These are phyloP conservation scores for Noctuana brunneofusca DNA, from an alignment of 2,888 invertebrate genomes.

Conservation along the genomic window DNA sequence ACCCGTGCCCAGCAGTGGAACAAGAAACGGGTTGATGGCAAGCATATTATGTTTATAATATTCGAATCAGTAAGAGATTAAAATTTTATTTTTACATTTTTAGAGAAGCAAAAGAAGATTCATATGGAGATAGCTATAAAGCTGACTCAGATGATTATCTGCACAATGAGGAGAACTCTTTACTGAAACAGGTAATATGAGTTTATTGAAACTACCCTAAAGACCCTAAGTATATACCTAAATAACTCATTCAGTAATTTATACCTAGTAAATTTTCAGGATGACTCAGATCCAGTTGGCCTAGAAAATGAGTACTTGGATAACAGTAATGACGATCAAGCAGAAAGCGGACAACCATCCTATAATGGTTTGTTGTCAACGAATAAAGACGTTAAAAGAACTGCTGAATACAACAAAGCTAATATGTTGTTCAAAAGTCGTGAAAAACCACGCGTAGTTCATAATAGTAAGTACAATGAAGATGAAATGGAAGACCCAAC, in stretches of 20 bases:
- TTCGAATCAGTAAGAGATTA: no score
- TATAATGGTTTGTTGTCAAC: constrained; percentile 5
- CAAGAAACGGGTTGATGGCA: no score
- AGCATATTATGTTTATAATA: no score
- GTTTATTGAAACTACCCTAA: not conserved
- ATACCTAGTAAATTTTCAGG: not conserved
- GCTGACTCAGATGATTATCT: constrained; percentile 46
- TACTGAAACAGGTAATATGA: constrained; percentile 7
- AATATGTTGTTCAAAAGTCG: constrained; percentile 7
- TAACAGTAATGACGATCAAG: constrained; percentile 4
- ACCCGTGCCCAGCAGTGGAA: no score
- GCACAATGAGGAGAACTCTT: constrained; percentile 42
- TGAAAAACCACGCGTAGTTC: constrained; percentile 2
- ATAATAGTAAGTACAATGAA: constrained; percentile 48
- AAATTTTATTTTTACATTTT: not conserved
- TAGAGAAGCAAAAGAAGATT: constrained; percentile 55
- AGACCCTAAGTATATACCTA: not conserved
- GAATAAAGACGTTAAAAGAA: constrained; percentile 20
- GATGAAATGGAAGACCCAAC: constrained; percentile 40
- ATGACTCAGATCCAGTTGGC: not conserved
- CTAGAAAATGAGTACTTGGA: constrained; percentile 23
- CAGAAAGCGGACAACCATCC: not conserved
- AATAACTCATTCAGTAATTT: no score
- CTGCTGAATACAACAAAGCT: not conserved
- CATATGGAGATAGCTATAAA: constrained; percentile 53